A percentile compares a stretch with the other conserved stretches of the same genome.
Conservation (phyloP, 1,140 invertebrate genomes). For the Plutomurus gul region DNA sequence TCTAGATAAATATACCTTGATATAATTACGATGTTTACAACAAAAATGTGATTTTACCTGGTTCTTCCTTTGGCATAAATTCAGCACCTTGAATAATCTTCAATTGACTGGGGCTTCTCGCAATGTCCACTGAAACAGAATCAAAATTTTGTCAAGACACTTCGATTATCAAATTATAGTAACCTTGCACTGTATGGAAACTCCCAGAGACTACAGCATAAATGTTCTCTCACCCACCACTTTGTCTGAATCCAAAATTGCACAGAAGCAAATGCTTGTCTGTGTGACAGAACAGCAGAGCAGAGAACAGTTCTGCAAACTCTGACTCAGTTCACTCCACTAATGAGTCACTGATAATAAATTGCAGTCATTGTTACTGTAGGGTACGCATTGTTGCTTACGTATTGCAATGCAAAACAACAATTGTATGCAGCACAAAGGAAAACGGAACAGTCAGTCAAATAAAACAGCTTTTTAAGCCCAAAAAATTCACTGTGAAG, state of each 20-base stretch:
- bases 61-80: conserved; percentile 51
- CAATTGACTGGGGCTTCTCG: conserved; percentile 51
- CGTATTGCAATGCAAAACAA: background rate
- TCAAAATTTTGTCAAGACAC: background rate
- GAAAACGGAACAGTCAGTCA: conserved; percentile 9
- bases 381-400: background rate
- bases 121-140: conserved; percentile 49
- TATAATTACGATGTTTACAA: background rate
- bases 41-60: conserved; percentile 33
- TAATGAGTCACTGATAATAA: conserved; percentile 10
- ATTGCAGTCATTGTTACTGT: background rate
- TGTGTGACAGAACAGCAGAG: background rate
- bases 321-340: background rate
- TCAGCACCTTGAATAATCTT: conserved; percentile 46
- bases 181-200: background rate
- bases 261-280: background rate
- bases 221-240: background rate
- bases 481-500: background rate
- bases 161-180: background rate
- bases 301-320: background rate
- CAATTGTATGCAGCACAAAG: background rate
- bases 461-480: background rate
- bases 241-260: too few species aligned
- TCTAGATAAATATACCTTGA: too few species aligned
- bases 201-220: background rate